Evolutionary conservation across 2,113 vertebrate genomes (phyloP).

Genomic region (Pangasianodon hypophthalmus): DNA sequence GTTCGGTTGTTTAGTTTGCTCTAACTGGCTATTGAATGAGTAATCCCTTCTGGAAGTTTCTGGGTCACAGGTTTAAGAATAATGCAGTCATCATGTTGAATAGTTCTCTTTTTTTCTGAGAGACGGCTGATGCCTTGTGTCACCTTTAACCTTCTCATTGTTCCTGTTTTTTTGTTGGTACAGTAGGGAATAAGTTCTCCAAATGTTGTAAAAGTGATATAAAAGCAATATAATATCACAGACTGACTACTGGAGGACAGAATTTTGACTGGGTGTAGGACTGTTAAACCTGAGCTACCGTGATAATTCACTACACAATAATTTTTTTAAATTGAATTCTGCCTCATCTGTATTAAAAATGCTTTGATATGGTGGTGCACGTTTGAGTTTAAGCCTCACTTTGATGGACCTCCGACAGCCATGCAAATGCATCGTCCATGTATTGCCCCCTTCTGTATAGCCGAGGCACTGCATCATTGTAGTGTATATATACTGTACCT

Average conservation of each 20-base stretch:
- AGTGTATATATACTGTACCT: background rate
- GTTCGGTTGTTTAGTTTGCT: background rate
- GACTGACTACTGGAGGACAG: background rate
- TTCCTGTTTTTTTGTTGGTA: background rate
- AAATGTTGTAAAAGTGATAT: background rate
- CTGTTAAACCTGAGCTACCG: background rate
- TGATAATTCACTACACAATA: background rate
- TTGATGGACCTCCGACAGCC: background rate
- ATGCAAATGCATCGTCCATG: background rate
- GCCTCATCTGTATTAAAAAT: background rate
- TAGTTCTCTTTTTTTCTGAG: background rate
- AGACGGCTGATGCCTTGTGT: background rate
- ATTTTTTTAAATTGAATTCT: background rate
- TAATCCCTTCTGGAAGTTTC: background rate
- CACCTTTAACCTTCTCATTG: background rate
- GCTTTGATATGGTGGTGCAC: background rate
- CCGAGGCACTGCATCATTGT: background rate
- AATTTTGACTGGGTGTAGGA: background rate
- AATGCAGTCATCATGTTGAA: background rate
- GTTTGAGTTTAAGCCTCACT: background rate
- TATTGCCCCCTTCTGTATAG: conserved; percentile 13
- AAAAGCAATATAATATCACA: too few species aligned
- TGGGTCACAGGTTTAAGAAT: background rate
- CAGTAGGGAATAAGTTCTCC: background rate
- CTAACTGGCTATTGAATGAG: background rate